Percentiles rank a stretch among this genome's conserved stretches.
Evolutionary conservation across 2,888 invertebrate species (phyloP).

Genomic region (Molorchus minor): DNA sequence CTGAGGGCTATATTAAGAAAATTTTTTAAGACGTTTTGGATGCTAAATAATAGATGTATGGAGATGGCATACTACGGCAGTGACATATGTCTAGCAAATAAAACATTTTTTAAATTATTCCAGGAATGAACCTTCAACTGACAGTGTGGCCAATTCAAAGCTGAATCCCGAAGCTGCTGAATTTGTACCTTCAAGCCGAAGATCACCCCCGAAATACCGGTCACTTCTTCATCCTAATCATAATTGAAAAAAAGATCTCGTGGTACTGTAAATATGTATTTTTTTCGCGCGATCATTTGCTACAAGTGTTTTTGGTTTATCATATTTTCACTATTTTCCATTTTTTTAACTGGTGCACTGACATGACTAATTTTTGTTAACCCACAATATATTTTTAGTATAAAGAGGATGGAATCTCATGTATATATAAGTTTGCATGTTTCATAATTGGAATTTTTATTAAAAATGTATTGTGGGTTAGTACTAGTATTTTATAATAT

Average conservation of each 20-base stretch:
- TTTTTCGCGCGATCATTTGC: conserved; percentile 25
- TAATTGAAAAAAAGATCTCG: conserved; percentile 39
- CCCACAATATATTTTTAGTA: conserved; percentile 28
- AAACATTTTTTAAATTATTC: conserved; percentile 13
- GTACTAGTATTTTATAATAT: background rate
- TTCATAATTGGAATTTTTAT: conserved; percentile 26
- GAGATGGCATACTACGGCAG: too few relatives aligned
- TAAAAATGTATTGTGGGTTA: conserved; percentile 26
- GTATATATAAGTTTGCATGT: conserved; percentile 32
- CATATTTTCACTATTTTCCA: conserved; percentile 13
- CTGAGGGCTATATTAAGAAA: too few relatives aligned
- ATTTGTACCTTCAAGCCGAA: conserved; percentile 71
- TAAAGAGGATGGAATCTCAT: conserved; percentile 21
- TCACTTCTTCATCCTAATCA: conserved; percentile 41
- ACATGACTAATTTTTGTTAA: conserved; percentile 2
- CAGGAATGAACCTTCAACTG: conserved; percentile 38
- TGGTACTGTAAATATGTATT: conserved; percentile 42
- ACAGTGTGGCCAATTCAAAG: conserved; percentile 70
- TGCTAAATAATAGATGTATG: too few relatives aligned
- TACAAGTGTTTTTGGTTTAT: conserved; percentile 13
- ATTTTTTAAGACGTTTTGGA: too few relatives aligned
- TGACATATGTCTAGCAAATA: too few relatives aligned
- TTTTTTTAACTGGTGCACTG: conserved; percentile 5
- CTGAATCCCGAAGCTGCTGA: conserved; percentile 87
- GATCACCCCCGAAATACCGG: conserved; percentile 40